These are phyloP conservation scores for Dexiosoma caninum DNA, from an alignment of 2,888 invertebrate species.

Conservation along the genomic window DNA sequence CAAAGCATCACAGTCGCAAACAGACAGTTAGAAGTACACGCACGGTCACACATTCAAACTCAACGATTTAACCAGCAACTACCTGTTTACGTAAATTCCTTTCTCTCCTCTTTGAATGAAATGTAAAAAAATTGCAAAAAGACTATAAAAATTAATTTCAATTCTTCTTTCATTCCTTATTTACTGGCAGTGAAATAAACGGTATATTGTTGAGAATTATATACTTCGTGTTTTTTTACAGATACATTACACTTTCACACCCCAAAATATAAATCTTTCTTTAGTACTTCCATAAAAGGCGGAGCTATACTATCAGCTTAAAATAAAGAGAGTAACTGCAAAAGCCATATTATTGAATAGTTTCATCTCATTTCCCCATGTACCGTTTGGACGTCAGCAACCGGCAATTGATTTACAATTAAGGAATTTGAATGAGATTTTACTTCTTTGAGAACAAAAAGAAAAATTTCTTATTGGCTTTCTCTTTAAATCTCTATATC, in stretches of 20 bases:
- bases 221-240: slow-evolving; percentile 45
- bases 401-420: slow-evolving; percentile 71
- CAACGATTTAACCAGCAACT: slow-evolving; percentile 50
- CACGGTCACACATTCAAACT: background rate
- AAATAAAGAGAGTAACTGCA: slow-evolving; percentile 52
- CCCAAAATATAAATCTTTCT: slow-evolving; percentile 71
- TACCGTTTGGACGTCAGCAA: background rate
- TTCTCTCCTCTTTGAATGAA: slow-evolving; percentile 5
- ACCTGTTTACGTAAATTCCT: slow-evolving; percentile 61
- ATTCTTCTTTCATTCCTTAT: slow-evolving; percentile 26
- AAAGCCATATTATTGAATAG: slow-evolving; percentile 63
- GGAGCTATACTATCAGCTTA: slow-evolving; percentile 63
- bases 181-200: slow-evolving; percentile 30
- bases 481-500: background rate
- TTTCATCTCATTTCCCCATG: slow-evolving; percentile 63
- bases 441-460: background rate
- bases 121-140: slow-evolving; percentile 29
- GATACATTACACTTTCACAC: slow-evolving; percentile 67
- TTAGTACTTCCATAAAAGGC: slow-evolving; percentile 63
- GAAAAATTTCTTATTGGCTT: background rate
- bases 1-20: slow-evolving; percentile 21
- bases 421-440: slow-evolving; percentile 68
- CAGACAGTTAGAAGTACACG: background rate
- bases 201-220: slow-evolving; percentile 17
- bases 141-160: background rate